phyloP scores from a whole-genome alignment of 2,113 vertebrate species.

The Sterna hirundo region DNA sequence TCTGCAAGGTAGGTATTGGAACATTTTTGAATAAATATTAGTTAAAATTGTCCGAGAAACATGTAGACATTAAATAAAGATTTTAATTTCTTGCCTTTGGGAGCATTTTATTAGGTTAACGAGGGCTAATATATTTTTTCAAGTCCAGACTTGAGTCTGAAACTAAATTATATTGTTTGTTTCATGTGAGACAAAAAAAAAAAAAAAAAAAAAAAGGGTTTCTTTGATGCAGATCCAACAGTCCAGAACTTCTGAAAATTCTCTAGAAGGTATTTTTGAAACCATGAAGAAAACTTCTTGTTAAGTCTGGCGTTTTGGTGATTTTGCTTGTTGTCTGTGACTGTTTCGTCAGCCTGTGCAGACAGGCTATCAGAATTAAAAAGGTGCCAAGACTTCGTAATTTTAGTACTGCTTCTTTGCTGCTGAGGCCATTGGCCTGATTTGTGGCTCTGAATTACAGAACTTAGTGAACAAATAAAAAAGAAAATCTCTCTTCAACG shows the following conservation, averaged over 20 bases:
- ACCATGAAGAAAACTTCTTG: neutral
- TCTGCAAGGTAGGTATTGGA: neutral
- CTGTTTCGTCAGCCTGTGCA: neutral
- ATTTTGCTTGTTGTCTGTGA: neutral
- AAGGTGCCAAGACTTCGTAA: neutral
- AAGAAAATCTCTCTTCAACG: neutral
- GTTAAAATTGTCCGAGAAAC: neutral
- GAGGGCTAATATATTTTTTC: neutral
- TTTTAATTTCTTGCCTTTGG: constrained; percentile 1
- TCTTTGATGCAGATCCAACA: neutral
- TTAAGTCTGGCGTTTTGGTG: neutral
- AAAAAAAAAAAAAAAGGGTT: neutral
- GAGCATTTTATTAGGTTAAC: neutral
- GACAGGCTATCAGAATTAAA: neutral
- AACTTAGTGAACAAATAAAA: neutral
- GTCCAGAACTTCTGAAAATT: neutral
- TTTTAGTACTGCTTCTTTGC: neutral
- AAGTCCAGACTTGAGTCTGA: neutral
- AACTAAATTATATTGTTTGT: neutral
- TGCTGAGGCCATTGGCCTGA: neutral
- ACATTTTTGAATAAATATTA: neutral
- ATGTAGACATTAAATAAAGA: neutral
- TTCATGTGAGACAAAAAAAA: neutral
- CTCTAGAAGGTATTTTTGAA: neutral
- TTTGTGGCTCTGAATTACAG: neutral